Percentiles rank a stretch among this genome's conserved stretches.
Evolutionary conservation across 1,140 invertebrate genomes (phyloP).

Genomic region (Diachasma alloeum): DNA sequence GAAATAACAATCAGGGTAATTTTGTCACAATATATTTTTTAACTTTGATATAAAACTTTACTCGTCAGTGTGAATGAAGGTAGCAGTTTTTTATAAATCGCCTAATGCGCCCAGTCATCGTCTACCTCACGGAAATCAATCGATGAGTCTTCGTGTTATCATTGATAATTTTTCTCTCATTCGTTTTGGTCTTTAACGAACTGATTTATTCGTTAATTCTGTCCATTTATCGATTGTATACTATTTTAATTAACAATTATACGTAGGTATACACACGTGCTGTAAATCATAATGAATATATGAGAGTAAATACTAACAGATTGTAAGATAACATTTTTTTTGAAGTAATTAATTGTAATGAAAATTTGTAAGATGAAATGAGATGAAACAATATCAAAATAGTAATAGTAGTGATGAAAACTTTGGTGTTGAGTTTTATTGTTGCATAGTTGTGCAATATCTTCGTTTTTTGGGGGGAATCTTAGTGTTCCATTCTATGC

Average conservation of each 20-base stretch:
- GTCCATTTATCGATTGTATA: conserved; percentile 9
- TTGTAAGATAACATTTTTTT: conserved; percentile 25
- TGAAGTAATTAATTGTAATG: conserved; percentile 22
- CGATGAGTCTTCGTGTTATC: neutral
- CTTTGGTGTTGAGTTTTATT: conserved; percentile 7
- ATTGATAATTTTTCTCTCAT: neutral
- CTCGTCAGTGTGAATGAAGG: neutral
- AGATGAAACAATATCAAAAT: conserved; percentile 13
- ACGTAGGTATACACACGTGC: conserved; percentile 15
- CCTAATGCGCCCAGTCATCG: neutral
- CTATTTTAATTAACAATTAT: conserved; percentile 12
- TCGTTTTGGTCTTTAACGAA: neutral
- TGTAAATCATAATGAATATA: conserved; percentile 19
- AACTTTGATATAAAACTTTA: neutral
- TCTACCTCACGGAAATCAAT: neutral
- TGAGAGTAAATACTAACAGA: conserved; percentile 16
- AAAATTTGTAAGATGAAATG: conserved; percentile 28
- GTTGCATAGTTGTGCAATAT: neutral
- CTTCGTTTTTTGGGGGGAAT: neutral
- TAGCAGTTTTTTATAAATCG: neutral
- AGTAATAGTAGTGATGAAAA: conserved; percentile 7
- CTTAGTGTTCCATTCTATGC: no score
- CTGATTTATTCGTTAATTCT: conserved; percentile 6
- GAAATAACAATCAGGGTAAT: neutral
- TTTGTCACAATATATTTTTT: neutral